Conservation (phyloP, 2,888 invertebrate genomes). For the Meandrusa payeni region DNA sequence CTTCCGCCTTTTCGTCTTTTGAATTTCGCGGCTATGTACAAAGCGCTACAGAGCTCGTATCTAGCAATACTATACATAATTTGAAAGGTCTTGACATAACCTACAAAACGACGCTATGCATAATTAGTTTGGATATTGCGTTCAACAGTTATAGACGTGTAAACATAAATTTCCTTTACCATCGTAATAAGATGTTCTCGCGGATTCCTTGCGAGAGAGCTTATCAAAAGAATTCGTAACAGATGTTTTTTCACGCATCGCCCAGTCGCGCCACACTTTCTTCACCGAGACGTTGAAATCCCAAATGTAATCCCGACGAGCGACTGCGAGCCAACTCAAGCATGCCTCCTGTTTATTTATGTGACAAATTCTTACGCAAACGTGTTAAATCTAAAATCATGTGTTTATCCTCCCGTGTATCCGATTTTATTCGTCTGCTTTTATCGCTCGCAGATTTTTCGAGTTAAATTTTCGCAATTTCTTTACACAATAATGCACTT, state of each 20-base stretch:
- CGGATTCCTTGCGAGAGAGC: slow-evolving; percentile 51
- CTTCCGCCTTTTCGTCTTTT: no score
- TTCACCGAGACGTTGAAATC: slow-evolving; percentile 58
- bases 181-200: slow-evolving; percentile 32
- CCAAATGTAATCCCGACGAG: slow-evolving; percentile 72
- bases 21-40: no score
- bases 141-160: no score
- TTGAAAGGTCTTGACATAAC: no score
- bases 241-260: slow-evolving; percentile 74
- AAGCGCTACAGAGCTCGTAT: no score
- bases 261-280: slow-evolving; percentile 38
- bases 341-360: slow-evolving; percentile 74
- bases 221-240: slow-evolving; percentile 63
- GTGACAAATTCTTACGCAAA: slow-evolving; percentile 75
- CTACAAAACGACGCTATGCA: no score
- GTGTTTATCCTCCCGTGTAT: slow-evolving; percentile 50
- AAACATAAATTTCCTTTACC: neutral
- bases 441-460: slow-evolving; percentile 20
- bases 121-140: no score
- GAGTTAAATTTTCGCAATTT: slow-evolving; percentile 1
- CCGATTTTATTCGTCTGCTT: slow-evolving; percentile 37
- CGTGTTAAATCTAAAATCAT: slow-evolving; percentile 64
- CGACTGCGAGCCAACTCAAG: slow-evolving; percentile 67
- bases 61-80: no score
- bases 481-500: neutral